Conservation (phyloP, 2,888 invertebrate genomes). For the Lepetodrilus schrolli region DNA sequence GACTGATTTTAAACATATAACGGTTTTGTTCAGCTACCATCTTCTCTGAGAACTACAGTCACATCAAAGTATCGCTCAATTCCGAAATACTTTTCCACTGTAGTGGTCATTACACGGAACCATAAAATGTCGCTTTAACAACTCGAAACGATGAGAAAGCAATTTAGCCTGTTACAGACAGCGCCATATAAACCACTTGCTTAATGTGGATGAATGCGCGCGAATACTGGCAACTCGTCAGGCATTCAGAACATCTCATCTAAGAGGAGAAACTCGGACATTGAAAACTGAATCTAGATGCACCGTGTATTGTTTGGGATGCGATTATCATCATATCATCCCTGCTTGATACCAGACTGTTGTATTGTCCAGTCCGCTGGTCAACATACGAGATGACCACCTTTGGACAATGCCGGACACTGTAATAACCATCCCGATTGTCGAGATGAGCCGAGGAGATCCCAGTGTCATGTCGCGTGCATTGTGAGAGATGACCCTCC, state of each 20-base stretch:
- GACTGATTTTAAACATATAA: no score
- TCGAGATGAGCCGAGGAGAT: conserved; percentile 24
- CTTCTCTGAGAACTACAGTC: no score
- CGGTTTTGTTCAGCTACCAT: no score
- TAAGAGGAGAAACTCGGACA: background rate
- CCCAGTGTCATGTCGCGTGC: conserved; percentile 23
- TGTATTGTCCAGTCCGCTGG: conserved; percentile 3
- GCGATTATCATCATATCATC: background rate
- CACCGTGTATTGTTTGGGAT: background rate
- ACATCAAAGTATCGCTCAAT: no score
- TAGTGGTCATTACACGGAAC: no score
- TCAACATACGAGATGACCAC: conserved; percentile 23
- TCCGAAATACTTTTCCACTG: no score
- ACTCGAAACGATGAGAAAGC: no score
- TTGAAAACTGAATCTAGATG: background rate
- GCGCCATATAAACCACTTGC: background rate
- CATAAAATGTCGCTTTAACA: no score
- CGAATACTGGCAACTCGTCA: background rate
- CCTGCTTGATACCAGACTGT: conserved; percentile 16
- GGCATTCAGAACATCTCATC: background rate
- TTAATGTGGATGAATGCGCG: background rate
- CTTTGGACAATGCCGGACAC: conserved; percentile 14
- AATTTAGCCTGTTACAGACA: no score
- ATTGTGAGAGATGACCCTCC: background rate
- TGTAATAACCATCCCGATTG: conserved; percentile 14